Base-by-base conservation (phyloP, 1,140 invertebrate species). In the Tachypleus tridentatus region DNA sequence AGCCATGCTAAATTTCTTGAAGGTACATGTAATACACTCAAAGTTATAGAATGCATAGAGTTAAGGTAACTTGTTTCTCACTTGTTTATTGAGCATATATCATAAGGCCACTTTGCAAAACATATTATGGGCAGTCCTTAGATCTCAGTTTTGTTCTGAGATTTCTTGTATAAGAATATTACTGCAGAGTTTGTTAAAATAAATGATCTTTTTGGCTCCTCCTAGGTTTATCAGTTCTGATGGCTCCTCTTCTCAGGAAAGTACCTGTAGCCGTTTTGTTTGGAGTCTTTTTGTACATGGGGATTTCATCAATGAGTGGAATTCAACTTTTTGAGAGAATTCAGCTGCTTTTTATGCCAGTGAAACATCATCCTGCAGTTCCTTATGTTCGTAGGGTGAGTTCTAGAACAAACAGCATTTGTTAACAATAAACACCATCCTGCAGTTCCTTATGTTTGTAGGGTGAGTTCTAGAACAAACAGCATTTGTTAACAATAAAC, bases 231-330 rank as follows among this genome's bases (percentile, higher is more conserved):
- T 93, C 91, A 4, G 86, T 96, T 10, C 76, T 88, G 6, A 88
- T 91, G 83, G 83, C 88, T 48, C 82, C 86, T 9, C 77, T 93
- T 48, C 77, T 98, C 51, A 81, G 87, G 48, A 78, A 87, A 9
- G 88, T 97, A 63, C 93, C 95, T 4, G 89, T 97, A 82, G 85
- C 94, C 7, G 93, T 96, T 58, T 81, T 98, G 4, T 93, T 97
- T 74, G 95, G 95, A 50, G 90, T 98, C 3, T 98, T 98, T 75
- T 81, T 98, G 0, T 98, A 98, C 78, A 93, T 98, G 87, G 95
- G 95, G 52, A 85, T 96, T 62, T 92, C 92, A 0, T 91, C 93
- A 1, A 87, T 93, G 54, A 88, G 86, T 72, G 92, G 92, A 59
- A 91, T 96, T 29, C 93, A 97, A 77, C 84, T 97, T 73, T 92